These are phyloP conservation scores for Eubucco bourcierii DNA, from an alignment of 2,113 vertebrate genomes.

Conservation along the genomic window DNA sequence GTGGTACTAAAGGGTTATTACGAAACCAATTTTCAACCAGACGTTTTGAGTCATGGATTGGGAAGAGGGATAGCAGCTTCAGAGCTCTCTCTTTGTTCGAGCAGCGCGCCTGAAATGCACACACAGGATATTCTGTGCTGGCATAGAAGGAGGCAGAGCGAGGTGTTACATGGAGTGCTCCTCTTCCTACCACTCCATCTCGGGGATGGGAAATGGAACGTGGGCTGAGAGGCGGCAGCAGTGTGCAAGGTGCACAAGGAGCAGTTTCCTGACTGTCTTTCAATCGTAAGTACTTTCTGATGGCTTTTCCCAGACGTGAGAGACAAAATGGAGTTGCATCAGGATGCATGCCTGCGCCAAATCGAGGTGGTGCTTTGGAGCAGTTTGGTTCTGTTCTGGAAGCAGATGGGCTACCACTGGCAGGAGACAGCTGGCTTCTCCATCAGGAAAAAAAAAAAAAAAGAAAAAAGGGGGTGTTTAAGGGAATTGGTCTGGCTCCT, in stretches of 20 bases:
- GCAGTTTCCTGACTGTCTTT: not conserved
- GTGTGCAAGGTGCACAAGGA: not conserved
- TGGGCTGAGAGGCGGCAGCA: slow-evolving; percentile 14
- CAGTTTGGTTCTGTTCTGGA: slow-evolving; percentile 10
- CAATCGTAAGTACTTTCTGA: slow-evolving; percentile 40
- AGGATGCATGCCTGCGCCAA: not conserved
- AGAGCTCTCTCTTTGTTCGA: slow-evolving; percentile 47
- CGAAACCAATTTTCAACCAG: slow-evolving; percentile 63
- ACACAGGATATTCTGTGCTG: not conserved
- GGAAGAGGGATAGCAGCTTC: slow-evolving; percentile 53
- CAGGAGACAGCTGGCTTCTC: slow-evolving; percentile 37
- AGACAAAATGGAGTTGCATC: slow-evolving; percentile 38
- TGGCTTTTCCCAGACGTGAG: not conserved
- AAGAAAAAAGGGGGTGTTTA: slow-evolving; percentile 7
- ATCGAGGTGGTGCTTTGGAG: slow-evolving; percentile 22
- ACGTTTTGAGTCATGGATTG: slow-evolving; percentile 60
- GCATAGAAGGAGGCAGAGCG: not conserved
- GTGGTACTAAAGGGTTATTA: slow-evolving; percentile 74
- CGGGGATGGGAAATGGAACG: not conserved
- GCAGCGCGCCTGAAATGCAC: not conserved
- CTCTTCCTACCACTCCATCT: not conserved
- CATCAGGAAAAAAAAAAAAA: not conserved
- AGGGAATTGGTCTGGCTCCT: slow-evolving; percentile 64
- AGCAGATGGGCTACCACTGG: slow-evolving; percentile 12
- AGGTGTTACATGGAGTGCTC: not conserved